Percentiles rank a stretch among this genome's conserved stretches.
phyloP scores from a whole-genome alignment of 2,888 invertebrate species.

The Pristionchus arcanus region DNA sequence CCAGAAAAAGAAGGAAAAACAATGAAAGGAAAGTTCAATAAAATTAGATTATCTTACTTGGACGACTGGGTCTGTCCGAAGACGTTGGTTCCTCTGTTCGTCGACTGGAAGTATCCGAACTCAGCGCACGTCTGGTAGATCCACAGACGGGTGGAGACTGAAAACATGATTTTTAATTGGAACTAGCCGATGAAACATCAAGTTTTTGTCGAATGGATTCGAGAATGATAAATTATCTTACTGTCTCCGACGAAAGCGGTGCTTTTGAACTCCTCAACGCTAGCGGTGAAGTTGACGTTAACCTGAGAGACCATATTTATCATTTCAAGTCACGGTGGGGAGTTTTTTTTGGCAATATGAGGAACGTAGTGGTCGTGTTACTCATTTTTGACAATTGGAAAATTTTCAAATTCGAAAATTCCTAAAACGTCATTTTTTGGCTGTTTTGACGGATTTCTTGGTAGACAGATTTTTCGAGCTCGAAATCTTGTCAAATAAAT shows the following conservation, averaged over 20 bases:
- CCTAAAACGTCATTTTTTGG: too few species aligned
- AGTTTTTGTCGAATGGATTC: too few species aligned
- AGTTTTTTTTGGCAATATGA: not conserved
- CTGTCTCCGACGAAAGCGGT: not conserved
- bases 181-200: not conserved
- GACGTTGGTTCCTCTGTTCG: conserved; percentile 38
- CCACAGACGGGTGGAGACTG: conserved; percentile 35
- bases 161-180: not conserved
- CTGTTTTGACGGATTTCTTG: too few species aligned
- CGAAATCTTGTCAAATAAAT: too few species aligned
- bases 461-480: too few species aligned
- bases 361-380: not conserved
- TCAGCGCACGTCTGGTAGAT: conserved; percentile 53
- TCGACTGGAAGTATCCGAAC: conserved; percentile 53
- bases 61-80: conserved; percentile 31
- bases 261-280: not conserved
- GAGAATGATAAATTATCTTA: not conserved
- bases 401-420: too few species aligned
- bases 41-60: too few species aligned
- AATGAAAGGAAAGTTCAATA: too few species aligned
- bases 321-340: too few species aligned
- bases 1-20: too few species aligned
- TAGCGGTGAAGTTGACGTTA: conserved; percentile 7
- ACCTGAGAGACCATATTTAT: not conserved
- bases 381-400: too few species aligned